Conservation (phyloP, 1,140 invertebrate species). For the Tachypleus tridentatus region DNA sequence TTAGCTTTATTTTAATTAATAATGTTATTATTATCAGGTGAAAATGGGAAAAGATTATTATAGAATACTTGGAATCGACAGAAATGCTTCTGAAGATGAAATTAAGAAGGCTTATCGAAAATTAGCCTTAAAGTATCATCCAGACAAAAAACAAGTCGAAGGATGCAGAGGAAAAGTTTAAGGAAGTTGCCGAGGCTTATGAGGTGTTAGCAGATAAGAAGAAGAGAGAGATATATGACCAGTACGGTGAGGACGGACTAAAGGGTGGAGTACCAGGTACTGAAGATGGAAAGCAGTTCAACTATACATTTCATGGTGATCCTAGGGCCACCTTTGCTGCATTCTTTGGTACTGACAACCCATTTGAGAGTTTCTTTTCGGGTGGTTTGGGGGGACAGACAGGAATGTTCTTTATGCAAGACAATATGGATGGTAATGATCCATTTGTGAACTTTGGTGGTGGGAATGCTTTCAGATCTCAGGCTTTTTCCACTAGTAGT, state of each 20-base stretch:
- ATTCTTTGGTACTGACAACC: constrained; percentile 77
- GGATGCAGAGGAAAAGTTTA: constrained; percentile 94
- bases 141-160: constrained; percentile 95
- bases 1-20: no score
- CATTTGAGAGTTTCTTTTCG: constrained; percentile 59
- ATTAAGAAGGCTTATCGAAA: constrained; percentile 97
- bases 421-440: constrained; percentile 20
- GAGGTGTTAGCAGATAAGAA: constrained; percentile 94
- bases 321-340: constrained; percentile 89
- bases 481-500: constrained; percentile 70
- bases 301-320: constrained; percentile 55
- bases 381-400: constrained; percentile 37
- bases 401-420: constrained; percentile 14
- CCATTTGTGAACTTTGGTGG: constrained; percentile 15
- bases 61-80: constrained; percentile 74
- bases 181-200: constrained; percentile 96
- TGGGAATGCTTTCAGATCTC: constrained; percentile 45
- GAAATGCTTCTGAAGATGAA: constrained; percentile 82
- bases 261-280: constrained; percentile 45
- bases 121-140: constrained; percentile 95
- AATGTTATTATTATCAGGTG: no score
- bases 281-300: constrained; percentile 5
- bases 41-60: constrained; percentile 29
- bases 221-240: constrained; percentile 90
- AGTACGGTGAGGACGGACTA: constrained; percentile 90